Conservation (phyloP, 2,888 invertebrate genomes). For the Acronicta aceris region DNA sequence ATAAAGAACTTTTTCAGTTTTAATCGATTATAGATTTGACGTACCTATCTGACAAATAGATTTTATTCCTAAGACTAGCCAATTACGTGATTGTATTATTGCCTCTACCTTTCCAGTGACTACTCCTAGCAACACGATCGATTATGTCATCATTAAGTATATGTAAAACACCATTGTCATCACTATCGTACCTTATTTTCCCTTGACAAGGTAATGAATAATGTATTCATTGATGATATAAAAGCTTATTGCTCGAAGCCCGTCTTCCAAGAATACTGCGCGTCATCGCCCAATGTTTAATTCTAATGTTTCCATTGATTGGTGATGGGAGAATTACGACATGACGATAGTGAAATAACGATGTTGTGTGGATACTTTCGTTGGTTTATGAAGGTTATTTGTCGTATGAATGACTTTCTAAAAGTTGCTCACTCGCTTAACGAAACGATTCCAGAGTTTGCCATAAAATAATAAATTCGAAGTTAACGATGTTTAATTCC, state of each 20-base stretch:
- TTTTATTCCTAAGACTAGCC: constrained; percentile 13
- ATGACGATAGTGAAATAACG: constrained; percentile 33
- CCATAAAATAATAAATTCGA: too few relatives aligned
- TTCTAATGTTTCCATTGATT: constrained; percentile 63
- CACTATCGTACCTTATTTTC: constrained; percentile 47
- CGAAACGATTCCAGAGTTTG: neutral
- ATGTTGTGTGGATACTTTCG: constrained; percentile 22
- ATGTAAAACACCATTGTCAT: constrained; percentile 46
- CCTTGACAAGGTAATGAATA: constrained; percentile 56
- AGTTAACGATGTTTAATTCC: too few relatives aligned
- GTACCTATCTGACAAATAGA: too few relatives aligned
- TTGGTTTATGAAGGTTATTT: constrained; percentile 20
- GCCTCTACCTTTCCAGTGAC: constrained; percentile 2
- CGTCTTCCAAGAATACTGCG: constrained; percentile 59
- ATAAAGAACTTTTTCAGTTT: too few relatives aligned
- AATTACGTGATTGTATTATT: constrained; percentile 4
- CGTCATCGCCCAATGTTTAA: constrained; percentile 60
- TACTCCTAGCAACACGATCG: constrained; percentile 12
- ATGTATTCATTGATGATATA: constrained; percentile 57
- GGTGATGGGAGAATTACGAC: constrained; percentile 30
- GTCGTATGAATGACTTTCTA: constrained; percentile 10
- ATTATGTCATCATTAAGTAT: constrained; percentile 40
- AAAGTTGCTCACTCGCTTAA: neutral
- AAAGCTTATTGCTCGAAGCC: constrained; percentile 59
- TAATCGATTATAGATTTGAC: too few relatives aligned